Conservation (phyloP, 2,113 vertebrate genomes). For the Cyanoramphus novaezelandiae region DNA sequence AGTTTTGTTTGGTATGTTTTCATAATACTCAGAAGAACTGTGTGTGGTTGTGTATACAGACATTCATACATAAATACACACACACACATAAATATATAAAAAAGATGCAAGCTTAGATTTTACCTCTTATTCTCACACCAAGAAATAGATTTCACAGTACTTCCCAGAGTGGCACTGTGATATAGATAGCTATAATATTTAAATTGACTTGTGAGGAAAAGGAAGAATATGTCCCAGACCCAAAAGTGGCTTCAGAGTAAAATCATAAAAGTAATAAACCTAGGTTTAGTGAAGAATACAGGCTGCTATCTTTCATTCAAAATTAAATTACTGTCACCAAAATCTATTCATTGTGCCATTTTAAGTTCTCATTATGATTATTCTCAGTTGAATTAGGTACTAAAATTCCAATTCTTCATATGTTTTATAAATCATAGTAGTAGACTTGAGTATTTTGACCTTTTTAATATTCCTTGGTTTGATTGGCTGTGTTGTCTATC, state of each 20-base stretch:
- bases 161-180: neutral
- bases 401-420: conserved; percentile 60
- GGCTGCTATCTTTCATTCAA: conserved; percentile 42
- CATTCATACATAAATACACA: rapidly evolving
- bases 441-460: conserved; percentile 66
- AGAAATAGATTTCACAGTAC: neutral
- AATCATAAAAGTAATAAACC: conserved; percentile 63
- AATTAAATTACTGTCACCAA: conserved; percentile 57
- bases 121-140: neutral
- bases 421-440: conserved; percentile 61
- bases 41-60: neutral
- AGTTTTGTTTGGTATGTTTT: neutral
- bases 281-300: conserved; percentile 40
- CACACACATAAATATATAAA: neutral
- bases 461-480: conserved; percentile 62
- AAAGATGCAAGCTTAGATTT: neutral
- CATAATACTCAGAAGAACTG: neutral
- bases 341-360: conserved; percentile 56
- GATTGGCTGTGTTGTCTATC: conserved; percentile 18
- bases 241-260: conserved; percentile 29
- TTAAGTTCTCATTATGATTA: conserved; percentile 61
- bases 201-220: conserved; percentile 27
- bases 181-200: conserved; percentile 16
- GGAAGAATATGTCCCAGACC: neutral
- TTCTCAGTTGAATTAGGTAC: conserved; percentile 42